Base-by-base conservation (phyloP, 2,113 vertebrate genomes). In the Brachyistius frenatus region DNA sequence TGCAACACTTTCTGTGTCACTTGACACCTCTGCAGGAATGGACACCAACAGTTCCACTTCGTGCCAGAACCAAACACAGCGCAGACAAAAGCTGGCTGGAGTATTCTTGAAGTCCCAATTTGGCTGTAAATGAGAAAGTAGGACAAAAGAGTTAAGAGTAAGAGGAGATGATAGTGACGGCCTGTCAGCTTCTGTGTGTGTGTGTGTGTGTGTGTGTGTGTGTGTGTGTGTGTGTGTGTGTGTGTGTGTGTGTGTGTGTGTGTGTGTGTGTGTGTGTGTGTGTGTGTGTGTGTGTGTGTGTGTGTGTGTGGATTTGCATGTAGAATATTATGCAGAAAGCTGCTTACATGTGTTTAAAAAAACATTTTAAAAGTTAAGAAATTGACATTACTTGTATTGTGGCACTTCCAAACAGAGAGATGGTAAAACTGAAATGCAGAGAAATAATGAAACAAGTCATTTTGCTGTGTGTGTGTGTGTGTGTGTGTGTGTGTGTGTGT, bases 401-500 rank as follows among this genome's bases (percentile, higher is more conserved):
- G 49, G 2, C 46, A 41, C 49, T 64, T 36, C 35, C 9, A 72
- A 49, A 32, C 32, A 52, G 65, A 23, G 23, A 23, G 23, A 23
- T 23, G 23, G 23, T 23, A 23, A 23, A 23, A 23, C 23, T 23
- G 69, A 52, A 56, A 15, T 32, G 41, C 2, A n/a, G 68, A 72
- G 50, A 69, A 54, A 64, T 39, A 68, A 73, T 10, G 10, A 41
- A 41, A 10, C 39, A 23, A 23, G 23, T 23, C 23, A 23, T 23
- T 23, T 23, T 23, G 23, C 23, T 23, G 55, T 41, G 11, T 57
- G 78, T 73, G 65, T 61, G 47, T 76, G 23, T 58, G 53, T 53
- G 63, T 57, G 15, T 61, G 49, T 66, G 31, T 46, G 32, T 39
- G 46, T 58, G 67, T 57, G 80, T 73, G 37, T 49, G 47, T 76